These are phyloP conservation scores for Pitta sordida DNA, from an alignment of 2,113 vertebrate genomes.

Conservation along the genomic window DNA sequence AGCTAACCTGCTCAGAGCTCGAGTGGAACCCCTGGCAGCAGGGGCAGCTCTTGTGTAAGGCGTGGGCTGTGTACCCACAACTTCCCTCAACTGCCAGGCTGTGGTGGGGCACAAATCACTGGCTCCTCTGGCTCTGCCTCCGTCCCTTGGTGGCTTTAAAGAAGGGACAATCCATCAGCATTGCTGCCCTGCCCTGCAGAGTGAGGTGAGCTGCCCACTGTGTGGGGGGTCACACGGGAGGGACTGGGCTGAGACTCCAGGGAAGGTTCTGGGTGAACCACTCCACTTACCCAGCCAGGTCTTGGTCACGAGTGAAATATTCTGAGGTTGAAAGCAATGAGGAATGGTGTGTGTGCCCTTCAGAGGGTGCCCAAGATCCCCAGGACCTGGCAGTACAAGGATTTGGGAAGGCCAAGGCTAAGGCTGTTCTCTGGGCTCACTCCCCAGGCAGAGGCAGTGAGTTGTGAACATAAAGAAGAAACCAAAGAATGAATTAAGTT, in stretches of 20 bases:
- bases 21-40: background rate
- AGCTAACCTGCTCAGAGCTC: background rate
- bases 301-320: background rate
- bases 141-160: background rate
- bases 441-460: background rate
- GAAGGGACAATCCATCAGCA: background rate
- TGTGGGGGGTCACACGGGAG: background rate
- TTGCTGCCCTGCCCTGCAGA: background rate
- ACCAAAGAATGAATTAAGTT: no score
- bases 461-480: no score
- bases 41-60: background rate
- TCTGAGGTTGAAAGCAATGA: background rate
- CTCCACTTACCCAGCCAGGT: background rate
- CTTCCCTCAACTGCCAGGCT: background rate
- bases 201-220: background rate
- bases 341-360: background rate
- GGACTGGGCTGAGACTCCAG: background rate
- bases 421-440: background rate
- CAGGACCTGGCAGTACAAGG: background rate
- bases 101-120: background rate
- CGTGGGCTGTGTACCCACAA: background rate
- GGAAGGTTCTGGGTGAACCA: background rate
- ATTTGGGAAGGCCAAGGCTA: background rate
- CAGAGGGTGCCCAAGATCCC: background rate
- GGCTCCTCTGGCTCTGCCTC: background rate